Evolutionary conservation across 2,797 vertebrate species (phyloP).

Genomic region (Pristis pectinata): DNA sequence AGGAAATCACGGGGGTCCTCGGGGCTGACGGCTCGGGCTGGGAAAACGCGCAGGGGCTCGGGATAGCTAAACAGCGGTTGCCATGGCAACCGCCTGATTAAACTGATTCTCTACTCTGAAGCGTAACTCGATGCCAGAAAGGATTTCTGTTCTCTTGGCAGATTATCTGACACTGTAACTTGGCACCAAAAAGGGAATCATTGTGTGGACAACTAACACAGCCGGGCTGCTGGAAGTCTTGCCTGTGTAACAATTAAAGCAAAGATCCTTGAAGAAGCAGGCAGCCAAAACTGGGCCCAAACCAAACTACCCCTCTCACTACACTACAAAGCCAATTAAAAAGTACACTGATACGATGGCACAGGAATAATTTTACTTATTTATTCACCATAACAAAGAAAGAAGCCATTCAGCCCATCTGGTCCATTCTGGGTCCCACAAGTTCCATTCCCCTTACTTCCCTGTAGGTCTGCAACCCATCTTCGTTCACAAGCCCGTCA

Average conservation of each 20-base stretch:
- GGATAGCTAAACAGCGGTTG: constrained; percentile 35
- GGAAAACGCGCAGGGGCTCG: not conserved
- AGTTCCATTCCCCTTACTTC: too few species aligned
- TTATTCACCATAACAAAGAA: too few species aligned
- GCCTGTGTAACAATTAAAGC: not conserved
- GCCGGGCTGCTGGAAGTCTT: not conserved
- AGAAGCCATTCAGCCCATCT: too few species aligned
- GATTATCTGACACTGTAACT: not conserved
- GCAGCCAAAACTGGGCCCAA: not conserved
- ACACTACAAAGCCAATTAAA: not conserved
- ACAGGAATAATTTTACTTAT: too few species aligned
- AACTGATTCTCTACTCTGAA: not conserved
- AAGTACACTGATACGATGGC: too few species aligned
- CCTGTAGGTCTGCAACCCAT: too few species aligned
- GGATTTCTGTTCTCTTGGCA: not conserved
- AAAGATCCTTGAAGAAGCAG: constrained; percentile 4
- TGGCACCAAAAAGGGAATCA: not conserved
- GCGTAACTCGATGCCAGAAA: not conserved
- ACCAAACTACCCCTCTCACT: not conserved
- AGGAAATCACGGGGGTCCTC: not conserved
- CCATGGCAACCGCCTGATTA: constrained; percentile 23
- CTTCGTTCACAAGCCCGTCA: too few species aligned
- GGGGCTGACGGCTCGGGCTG: not conserved
- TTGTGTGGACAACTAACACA: not conserved
- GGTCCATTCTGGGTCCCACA: too few species aligned